Percentiles rank a stretch among this genome's conserved stretches.
phyloP scores from a whole-genome alignment of 2,888 invertebrate species.

The Acleris literana region DNA sequence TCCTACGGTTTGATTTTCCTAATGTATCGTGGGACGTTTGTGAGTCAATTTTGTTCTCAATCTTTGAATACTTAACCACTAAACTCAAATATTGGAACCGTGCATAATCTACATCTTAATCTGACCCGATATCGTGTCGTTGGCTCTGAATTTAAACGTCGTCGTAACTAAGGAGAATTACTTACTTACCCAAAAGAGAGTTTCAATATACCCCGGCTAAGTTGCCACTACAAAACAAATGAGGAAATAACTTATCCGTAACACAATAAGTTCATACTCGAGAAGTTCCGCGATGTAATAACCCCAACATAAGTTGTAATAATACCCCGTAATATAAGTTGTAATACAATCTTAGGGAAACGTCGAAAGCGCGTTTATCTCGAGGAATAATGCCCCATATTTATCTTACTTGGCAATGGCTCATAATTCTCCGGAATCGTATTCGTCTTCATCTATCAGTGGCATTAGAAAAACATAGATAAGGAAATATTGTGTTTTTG shows the following conservation, averaged over 20 bases:
- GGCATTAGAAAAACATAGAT: slow-evolving; percentile 54
- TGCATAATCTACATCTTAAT: no score
- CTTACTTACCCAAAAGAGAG: background rate
- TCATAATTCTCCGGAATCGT: slow-evolving; percentile 61
- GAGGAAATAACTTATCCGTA: slow-evolving; percentile 16
- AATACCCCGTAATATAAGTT: slow-evolving; percentile 53
- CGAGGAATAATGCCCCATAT: slow-evolving; percentile 68
- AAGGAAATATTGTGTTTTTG: slow-evolving; percentile 41
- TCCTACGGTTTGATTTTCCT: no score
- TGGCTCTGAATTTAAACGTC: no score
- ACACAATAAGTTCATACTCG: slow-evolving; percentile 14
- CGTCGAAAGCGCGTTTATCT: slow-evolving; percentile 71
- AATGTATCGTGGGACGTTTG: no score
- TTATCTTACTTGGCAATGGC: slow-evolving; percentile 62
- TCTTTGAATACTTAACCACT: no score
- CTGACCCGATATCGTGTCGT: no score
- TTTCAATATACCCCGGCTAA: background rate
- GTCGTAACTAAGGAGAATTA: background rate
- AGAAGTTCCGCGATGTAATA: slow-evolving; percentile 7
- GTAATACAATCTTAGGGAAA: slow-evolving; percentile 63
- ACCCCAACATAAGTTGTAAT: slow-evolving; percentile 29
- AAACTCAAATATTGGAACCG: no score
- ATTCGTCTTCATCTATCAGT: slow-evolving; percentile 66
- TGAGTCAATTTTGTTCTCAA: no score
- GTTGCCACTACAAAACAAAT: slow-evolving; percentile 9